Evolutionary conservation across 2,113 vertebrate species (phyloP), one percentile per base, ranked within the genome.

Genomic region (Dromiciops gliroides): DNA sequence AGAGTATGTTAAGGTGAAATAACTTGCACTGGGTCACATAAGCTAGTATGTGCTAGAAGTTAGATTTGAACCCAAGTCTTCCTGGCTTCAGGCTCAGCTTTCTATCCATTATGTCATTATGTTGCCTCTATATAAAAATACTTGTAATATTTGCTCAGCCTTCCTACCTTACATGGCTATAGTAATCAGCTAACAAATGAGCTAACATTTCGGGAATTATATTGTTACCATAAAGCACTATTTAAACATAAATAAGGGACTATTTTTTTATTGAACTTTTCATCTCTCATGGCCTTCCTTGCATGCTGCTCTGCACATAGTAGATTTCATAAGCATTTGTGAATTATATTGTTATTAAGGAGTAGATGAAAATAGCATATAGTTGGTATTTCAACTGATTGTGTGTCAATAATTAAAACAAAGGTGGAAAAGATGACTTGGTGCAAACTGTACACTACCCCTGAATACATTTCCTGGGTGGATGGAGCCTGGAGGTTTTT

Each of bases 391-490:
- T 37, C 28, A 67, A 12, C 10, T 37, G 9, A 67, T 37, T 67
- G 3, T 37, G 11, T 37, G 28, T 11, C 28, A 37, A 28, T 28
- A 56, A 56, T 56, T 8, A 56, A 56, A 56, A 37, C 53, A n/a
- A 95, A 92, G 75, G 3, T 94, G 4, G 8, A 56, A 93, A 8
- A 95, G 37, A 95, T 50, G 5, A 89, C 44, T 90, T 83, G 91
- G 90, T 92, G 23, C 23, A 89, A 90, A 83, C 56, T 19, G 24
- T 14, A 83, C 51, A 75, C 51, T 92, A 90, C 90, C 3, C 26
- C 44, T n/a, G 95, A 93, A 91, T 93, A 94, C 23, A 19, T 95
- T 92, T 90, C 7, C 9, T 94, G 94, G 12, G n/a, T 90, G 56
- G 22, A 89, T 90, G 0, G 3, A 89, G 90, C 56, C 91, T 67